Base-by-base conservation (phyloP, 1,140 invertebrate genomes). In the Prorops nasuta region DNA sequence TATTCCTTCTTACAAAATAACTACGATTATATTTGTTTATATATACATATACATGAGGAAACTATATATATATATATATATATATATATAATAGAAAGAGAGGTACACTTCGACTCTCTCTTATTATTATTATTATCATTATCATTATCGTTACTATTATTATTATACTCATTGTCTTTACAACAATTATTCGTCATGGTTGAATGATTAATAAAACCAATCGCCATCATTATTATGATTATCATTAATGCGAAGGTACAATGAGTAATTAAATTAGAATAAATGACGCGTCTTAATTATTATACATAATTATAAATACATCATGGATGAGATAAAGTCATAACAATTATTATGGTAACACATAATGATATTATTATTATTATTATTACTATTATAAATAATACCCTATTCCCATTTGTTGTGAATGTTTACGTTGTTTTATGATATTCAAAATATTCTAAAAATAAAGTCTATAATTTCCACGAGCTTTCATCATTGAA, bases 401-500 rank as follows among this genome's bases (percentile, higher is more conserved):
- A 61, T 52, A 52, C 56, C 58, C 53, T 65, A 56, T 51, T 60
- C 61, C 61, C 61, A 63, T 67, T 59, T 66, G 64, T 66, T 67
- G 65, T 67, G 65, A 67, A 67, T 67, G 64, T 66, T 67, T 67
- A 63, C 56, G 65, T 67, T 67, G 65, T 64, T 67, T 67, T 66
- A 66, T 66, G 61, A 67, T 67, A 67, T 60, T 67, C 61, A 63
- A 45, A 66, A 64, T 66, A 67, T 67, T 67, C 64, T 66, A 63
- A 67, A 66, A 67, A 67, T 67, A 67, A 67, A 67, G 59, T 67
- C 64, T 66, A 67, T 67, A 58, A 67, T 67, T 67, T 67, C 65
- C 64, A 67, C 53, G 63, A 60, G 53, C 6, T 0, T 8, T 14
- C 7, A 3, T n/a, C 3, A 22, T 44, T 8, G 31, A 31, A 10